Percentiles rank a stretch among this genome's conserved stretches.
Conservation (phyloP, 2,888 invertebrate species). For the Imbricaverruca yamaguchii region DNA sequence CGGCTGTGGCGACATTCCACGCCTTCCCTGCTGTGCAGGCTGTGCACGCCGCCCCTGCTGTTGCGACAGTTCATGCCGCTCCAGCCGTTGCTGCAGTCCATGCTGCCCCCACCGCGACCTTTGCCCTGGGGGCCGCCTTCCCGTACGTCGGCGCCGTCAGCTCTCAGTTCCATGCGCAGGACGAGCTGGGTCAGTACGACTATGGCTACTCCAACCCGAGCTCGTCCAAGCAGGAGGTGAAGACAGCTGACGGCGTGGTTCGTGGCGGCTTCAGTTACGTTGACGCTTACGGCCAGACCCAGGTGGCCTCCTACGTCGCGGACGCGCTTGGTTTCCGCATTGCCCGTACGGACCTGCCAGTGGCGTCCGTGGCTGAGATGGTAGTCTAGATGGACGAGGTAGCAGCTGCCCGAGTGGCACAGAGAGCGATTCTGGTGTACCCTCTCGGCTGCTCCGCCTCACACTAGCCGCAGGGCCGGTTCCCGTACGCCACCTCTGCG, state of each 20-base stretch:
- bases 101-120: neutral
- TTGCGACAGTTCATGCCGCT: neutral
- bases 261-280: constrained; percentile 27
- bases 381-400: too few species aligned
- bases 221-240: constrained; percentile 25
- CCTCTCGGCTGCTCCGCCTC: too few species aligned
- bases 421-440: too few species aligned
- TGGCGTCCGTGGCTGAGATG: too few species aligned
- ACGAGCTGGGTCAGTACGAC: constrained; percentile 26
- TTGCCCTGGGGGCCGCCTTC: neutral
- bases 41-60: neutral
- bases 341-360: too few species aligned
- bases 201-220: constrained; percentile 25
- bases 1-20: neutral
- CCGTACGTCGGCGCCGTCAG: neutral
- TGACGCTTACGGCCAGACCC: constrained; percentile 21
- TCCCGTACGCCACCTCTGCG: too few species aligned
- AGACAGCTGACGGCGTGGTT: constrained; percentile 27
- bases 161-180: constrained; percentile 27
- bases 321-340: too few species aligned
- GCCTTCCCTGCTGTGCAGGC: neutral
- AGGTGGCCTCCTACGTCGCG: too few species aligned
- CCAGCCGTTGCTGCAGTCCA: neutral
- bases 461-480: too few species aligned
- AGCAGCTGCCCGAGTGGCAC: too few species aligned